A percentile compares a stretch with the other conserved stretches of the same genome.
Conservation (phyloP, 1,140 invertebrate species). For the Pogonomyrmex barbatus region DNA sequence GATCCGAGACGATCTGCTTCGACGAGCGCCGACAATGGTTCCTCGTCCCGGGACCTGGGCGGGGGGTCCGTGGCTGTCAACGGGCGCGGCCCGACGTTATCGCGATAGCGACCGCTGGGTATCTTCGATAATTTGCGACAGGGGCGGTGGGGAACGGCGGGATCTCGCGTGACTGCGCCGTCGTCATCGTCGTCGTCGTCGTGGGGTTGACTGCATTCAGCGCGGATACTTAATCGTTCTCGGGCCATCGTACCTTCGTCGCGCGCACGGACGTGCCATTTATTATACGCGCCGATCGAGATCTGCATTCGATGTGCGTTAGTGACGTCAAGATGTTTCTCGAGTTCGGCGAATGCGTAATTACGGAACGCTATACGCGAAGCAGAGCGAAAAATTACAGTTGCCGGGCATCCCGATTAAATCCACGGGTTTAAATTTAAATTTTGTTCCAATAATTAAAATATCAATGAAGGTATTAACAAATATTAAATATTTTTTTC, state of each 20-base stretch:
- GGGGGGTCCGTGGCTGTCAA: conserved; percentile 47
- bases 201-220: conserved; percentile 44
- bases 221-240: conserved; percentile 43
- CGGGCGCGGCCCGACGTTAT: conserved; percentile 56
- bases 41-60: background rate
- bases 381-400: background rate
- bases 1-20: conserved; percentile 71
- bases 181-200: too few relatives aligned
- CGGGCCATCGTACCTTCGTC: conserved; percentile 45
- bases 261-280: conserved; percentile 32
- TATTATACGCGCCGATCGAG: conserved; percentile 49
- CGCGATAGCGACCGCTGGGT: conserved; percentile 65
- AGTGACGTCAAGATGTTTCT: conserved; percentile 36
- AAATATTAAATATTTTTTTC: background rate
- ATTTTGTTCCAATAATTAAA: too few relatives aligned
- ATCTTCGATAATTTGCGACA: conserved; percentile 67
- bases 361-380: background rate
- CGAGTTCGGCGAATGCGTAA: conserved; percentile 20
- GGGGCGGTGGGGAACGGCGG: background rate
- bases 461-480: background rate
- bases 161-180: conserved; percentile 35
- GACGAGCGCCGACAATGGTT: conserved; percentile 69
- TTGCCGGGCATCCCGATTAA: background rate
- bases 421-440: too few relatives aligned
- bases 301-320: conserved; percentile 54